Evolutionary conservation across 2,113 vertebrate species (phyloP), one percentile per base, ranked within the genome.

Genomic region (Xiphophorus couchianus): DNA sequence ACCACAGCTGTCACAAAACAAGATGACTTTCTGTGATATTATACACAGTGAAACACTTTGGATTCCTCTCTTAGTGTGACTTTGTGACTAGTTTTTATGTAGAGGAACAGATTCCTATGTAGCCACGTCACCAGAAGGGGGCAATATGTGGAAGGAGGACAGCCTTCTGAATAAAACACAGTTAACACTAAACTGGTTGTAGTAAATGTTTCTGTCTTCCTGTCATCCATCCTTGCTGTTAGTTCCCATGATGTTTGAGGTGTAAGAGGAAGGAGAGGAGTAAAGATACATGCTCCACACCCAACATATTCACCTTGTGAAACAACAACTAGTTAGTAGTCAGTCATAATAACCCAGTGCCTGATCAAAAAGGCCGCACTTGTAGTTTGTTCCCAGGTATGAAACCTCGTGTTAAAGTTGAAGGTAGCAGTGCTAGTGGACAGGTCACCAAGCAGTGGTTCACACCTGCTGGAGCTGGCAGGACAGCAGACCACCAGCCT

Each of bases 1-100:
- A 78, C 73, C 72, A 76, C 62, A 66, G 77, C 74, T 66, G 66
- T 69, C 39, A 64, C 61, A 72, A 72, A 25, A 61, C 66, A 84
- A 66, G 29, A 48, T 63, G 78, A 74, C 44, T 68, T 76, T 75
- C 19, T 48, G 27, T 28, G 65, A 68, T 44, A 66, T 69, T 74
- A 42, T 81, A 73, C 71, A 73, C 37, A 58, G 62, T 51, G 62
- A 80, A 19, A 72, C 66, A 65, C 69, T 12, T 25, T 1, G 37
- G 58, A n/a, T 54, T 19, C 11, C 42, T 31, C 28, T 30, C 58
- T 27, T 4, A 63, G 10, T 4, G 35, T 7, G 15, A 31, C 3
- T 28, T 5, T 62, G 61, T 6, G 15, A n/a, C 8, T 14, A 3
- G 17, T 35, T 31, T 67, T n/a, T 10, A 58, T 58, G 44, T 58